Evolutionary conservation across 2,113 vertebrate species (phyloP).

Genomic region (Tupaia tana): DNA sequence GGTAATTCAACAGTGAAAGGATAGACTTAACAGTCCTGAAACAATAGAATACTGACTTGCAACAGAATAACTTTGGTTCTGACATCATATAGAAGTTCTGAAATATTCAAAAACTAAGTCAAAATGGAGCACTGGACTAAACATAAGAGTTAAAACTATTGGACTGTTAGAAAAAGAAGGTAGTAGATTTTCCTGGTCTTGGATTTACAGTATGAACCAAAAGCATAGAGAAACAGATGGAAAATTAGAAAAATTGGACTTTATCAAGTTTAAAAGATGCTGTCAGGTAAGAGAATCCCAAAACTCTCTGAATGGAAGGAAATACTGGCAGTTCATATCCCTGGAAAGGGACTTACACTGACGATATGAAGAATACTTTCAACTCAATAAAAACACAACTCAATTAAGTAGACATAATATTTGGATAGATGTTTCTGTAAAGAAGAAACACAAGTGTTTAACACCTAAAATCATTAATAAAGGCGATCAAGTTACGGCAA

Average conservation of each 20-base stretch:
- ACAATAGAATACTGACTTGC: neutral
- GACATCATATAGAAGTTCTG: neutral
- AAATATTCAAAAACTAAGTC: neutral
- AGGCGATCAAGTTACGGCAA: neutral
- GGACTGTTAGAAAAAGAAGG: neutral
- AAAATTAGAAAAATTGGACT: neutral
- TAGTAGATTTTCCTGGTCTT: neutral
- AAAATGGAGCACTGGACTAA: neutral
- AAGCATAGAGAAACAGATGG: neutral
- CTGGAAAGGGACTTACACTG: neutral
- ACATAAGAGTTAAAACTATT: neutral
- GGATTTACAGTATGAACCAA: neutral
- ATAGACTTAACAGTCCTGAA: neutral
- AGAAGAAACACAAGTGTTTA: neutral
- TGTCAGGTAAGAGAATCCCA: neutral
- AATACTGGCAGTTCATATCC: neutral
- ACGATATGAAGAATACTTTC: neutral
- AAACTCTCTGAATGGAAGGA: neutral
- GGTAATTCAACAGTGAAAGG: neutral
- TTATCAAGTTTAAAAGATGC: neutral
- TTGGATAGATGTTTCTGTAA: neutral
- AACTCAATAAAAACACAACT: neutral
- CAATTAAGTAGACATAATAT: neutral
- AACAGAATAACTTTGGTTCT: neutral
- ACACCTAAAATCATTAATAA: neutral